Evolutionary conservation across 2,888 invertebrate species (phyloP).

Genomic region (Andrena flavipes): DNA sequence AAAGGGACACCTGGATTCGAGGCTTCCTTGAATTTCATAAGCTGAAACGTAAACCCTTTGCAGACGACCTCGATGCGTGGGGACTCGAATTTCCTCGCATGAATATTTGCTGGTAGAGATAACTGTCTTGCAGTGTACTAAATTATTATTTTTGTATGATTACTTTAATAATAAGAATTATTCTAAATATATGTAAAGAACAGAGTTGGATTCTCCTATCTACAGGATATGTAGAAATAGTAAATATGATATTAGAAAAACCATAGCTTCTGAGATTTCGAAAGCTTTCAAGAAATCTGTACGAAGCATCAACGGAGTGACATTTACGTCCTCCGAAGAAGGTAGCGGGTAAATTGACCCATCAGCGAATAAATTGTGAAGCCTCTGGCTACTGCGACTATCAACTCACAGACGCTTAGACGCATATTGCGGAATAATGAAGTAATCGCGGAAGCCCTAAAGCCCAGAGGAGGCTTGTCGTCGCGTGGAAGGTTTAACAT

Average conservation of each 20-base stretch:
- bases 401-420: conserved; percentile 1
- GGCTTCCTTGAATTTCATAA: conserved; percentile 17
- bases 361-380: conserved; percentile 12
- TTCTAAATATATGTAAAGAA: too few relatives aligned
- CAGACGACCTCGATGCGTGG: neutral
- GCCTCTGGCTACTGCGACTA: neutral
- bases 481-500: conserved; percentile 53
- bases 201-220: too few relatives aligned
- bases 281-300: too few relatives aligned
- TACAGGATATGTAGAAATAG: too few relatives aligned
- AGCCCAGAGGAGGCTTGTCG: conserved; percentile 32
- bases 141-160: too few relatives aligned
- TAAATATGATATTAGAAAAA: too few relatives aligned
- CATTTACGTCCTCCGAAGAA: too few relatives aligned
- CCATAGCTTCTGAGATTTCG: too few relatives aligned
- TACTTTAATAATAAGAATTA: too few relatives aligned
- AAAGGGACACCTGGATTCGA: neutral
- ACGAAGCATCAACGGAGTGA: too few relatives aligned
- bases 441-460: conserved; percentile 62
- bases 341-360: neutral
- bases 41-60: neutral
- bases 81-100: neutral
- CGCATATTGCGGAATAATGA: conserved; percentile 38
- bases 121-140: neutral
- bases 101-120: neutral